Percentiles rank a stretch among this genome's conserved stretches.
These are phyloP conservation scores for Microdon myrmicae DNA, from an alignment of 2,888 invertebrate species.

Conservation along the genomic window DNA sequence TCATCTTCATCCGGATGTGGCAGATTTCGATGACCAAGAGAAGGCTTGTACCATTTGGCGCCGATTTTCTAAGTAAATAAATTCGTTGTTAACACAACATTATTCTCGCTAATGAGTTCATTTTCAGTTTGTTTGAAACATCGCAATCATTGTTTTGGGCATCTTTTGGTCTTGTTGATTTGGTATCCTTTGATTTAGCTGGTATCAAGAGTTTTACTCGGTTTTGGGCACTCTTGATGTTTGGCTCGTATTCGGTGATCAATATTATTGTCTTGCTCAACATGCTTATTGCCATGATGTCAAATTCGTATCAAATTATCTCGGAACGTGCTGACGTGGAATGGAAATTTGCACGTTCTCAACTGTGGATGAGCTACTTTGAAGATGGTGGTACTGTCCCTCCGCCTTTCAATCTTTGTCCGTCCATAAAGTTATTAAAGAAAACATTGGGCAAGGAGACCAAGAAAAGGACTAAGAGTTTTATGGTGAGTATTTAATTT, in stretches of 20 bases:
- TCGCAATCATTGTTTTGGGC: constrained; percentile 99
- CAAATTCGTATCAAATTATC: constrained; percentile 97
- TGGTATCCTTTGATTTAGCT: constrained; percentile 91
- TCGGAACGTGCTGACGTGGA: constrained; percentile 95
- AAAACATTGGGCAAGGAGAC: constrained; percentile 68
- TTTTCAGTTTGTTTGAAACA: constrained; percentile 96
- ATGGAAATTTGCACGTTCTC: constrained; percentile 97
- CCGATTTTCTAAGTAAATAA: constrained; percentile 83
- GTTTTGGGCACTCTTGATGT: constrained; percentile 97
- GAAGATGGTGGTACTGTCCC: constrained; percentile 92
- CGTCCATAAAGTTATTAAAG: constrained; percentile 80
- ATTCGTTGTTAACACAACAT: not conserved
- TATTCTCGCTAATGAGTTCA: too few relatives aligned
- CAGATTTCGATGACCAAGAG: constrained; percentile 86
- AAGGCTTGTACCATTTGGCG: constrained; percentile 88
- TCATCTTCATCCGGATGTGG: constrained; percentile 75
- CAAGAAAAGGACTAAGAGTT: constrained; percentile 69
- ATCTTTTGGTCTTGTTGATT: constrained; percentile 93
- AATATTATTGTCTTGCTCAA: constrained; percentile 96
- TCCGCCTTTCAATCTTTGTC: constrained; percentile 93
- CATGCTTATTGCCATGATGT: constrained; percentile 99
- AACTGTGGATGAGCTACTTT: constrained; percentile 97
- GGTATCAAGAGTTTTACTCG: constrained; percentile 96
- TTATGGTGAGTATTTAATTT: constrained; percentile 69
- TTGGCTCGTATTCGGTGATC: constrained; percentile 97